Evolutionary conservation across 2,888 invertebrate genomes (phyloP).

Genomic region (Drosophila crucigera): DNA sequence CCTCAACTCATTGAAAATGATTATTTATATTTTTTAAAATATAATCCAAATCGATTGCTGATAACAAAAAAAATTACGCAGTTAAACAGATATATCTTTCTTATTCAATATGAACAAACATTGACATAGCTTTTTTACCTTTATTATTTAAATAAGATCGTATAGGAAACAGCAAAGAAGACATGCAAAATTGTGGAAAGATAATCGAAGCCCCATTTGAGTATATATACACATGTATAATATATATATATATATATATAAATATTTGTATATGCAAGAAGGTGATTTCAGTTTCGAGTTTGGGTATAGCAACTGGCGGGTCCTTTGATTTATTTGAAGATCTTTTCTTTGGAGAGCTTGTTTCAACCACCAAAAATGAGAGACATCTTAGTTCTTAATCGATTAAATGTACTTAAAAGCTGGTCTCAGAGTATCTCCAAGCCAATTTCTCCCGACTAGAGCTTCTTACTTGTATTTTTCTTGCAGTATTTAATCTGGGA

Average conservation of each 20-base stretch:
- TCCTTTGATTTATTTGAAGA: not conserved
- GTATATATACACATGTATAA: not conserved
- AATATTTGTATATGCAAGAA: not conserved
- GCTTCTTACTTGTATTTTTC: not conserved
- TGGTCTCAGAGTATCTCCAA: not conserved
- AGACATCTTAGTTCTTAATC: not conserved
- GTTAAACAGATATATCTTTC: not conserved
- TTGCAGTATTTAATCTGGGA: not conserved
- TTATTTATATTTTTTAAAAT: not conserved
- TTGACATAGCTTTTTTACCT: not conserved
- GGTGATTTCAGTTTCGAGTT: not conserved
- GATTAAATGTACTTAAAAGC: not conserved
- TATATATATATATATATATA: not conserved
- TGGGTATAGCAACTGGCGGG: not conserved
- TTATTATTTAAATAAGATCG: not conserved
- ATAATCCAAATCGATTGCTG: not conserved
- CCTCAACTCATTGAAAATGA: not conserved
- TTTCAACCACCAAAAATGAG: not conserved
- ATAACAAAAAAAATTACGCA: not conserved
- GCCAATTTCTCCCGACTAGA: too few species aligned
- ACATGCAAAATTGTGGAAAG: not conserved
- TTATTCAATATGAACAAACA: not conserved
- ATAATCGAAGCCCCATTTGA: not conserved
- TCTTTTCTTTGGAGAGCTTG: not conserved
- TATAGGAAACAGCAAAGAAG: not conserved